Percentiles rank a stretch among this genome's conserved stretches.
phyloP scores from a whole-genome alignment of 92 coral and sea anemone species.

The Parazoanthus swiftii region DNA sequence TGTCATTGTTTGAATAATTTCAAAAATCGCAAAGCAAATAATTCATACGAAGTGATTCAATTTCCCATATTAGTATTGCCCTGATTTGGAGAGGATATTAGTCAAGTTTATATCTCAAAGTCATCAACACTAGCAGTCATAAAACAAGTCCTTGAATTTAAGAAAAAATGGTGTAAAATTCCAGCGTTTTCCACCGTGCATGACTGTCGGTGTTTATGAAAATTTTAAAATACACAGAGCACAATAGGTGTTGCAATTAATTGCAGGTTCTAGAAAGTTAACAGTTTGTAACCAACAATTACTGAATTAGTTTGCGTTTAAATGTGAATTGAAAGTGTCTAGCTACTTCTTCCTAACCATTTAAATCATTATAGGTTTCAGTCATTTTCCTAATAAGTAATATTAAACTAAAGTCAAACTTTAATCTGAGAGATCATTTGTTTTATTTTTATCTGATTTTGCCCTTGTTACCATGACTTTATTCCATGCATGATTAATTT shows the following conservation, averaged over 20 bases:
- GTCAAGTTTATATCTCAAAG: background rate
- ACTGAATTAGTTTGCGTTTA: background rate
- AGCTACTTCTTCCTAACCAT: too few relatives aligned
- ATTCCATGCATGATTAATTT: background rate
- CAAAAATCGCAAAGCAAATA: background rate
- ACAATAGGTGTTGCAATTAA: background rate
- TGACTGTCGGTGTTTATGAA: background rate
- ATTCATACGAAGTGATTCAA: too few relatives aligned
- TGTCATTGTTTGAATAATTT: too few relatives aligned
- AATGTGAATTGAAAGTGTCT: too few relatives aligned
- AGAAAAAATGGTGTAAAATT: too few relatives aligned
- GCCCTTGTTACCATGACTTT: background rate
- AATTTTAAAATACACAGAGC: background rate
- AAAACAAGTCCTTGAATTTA: too few relatives aligned
- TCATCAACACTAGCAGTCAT: too few relatives aligned
- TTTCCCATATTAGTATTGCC: background rate
- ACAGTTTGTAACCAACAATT: background rate
- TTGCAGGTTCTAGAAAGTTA: background rate
- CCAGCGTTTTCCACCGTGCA: background rate
- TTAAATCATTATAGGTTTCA: background rate
- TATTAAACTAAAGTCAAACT: background rate
- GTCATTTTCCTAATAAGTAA: background rate
- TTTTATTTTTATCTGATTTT: background rate
- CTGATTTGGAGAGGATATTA: background rate
- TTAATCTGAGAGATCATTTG: background rate